These are phyloP conservation scores for Invenusta paracnida DNA, from an alignment of 2,888 invertebrate species.

Conservation along the genomic window DNA sequence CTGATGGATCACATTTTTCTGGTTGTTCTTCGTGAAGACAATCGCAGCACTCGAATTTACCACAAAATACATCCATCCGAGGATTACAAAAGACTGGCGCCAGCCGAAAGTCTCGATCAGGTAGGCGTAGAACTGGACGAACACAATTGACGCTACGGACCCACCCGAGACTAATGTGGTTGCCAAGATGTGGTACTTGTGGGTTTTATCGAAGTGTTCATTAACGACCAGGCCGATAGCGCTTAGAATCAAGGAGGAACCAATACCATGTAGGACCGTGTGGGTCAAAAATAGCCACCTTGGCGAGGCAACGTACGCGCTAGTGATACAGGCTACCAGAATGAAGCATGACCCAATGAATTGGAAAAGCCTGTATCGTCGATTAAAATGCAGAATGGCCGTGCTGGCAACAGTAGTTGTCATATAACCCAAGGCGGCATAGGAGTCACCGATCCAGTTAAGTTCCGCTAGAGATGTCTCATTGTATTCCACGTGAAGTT, in stretches of 20 bases:
- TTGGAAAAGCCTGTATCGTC: conserved; percentile 42
- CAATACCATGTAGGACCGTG: conserved; percentile 44
- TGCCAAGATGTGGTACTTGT: conserved; percentile 44
- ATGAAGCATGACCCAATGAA: conserved; percentile 40
- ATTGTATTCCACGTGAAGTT: conserved; percentile 43
- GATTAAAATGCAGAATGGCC: conserved; percentile 33
- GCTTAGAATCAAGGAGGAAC: conserved; percentile 42
- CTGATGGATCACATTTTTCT: background rate
- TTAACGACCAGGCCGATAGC: conserved; percentile 44
- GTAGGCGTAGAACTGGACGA: conserved; percentile 43
- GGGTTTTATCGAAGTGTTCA: conserved; percentile 45
- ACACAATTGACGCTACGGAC: conserved; percentile 44
- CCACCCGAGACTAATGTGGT: conserved; percentile 44
- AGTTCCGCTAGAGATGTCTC: conserved; percentile 42
- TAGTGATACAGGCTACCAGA: conserved; percentile 39
- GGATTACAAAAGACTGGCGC: conserved; percentile 44
- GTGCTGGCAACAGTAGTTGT: conserved; percentile 42
- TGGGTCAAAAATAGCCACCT: conserved; percentile 45
- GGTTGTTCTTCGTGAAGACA: conserved; percentile 33
- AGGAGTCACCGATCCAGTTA: conserved; percentile 45
- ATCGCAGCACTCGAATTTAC: conserved; percentile 38
- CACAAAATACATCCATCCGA: conserved; percentile 44
- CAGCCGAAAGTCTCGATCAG: conserved; percentile 42
- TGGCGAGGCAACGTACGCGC: conserved; percentile 42
- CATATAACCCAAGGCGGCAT: conserved; percentile 44